A percentile compares a stretch with the other conserved stretches of the same genome.
Conservation (phyloP, 1,140 invertebrate species). For the Musca vetustissima region DNA sequence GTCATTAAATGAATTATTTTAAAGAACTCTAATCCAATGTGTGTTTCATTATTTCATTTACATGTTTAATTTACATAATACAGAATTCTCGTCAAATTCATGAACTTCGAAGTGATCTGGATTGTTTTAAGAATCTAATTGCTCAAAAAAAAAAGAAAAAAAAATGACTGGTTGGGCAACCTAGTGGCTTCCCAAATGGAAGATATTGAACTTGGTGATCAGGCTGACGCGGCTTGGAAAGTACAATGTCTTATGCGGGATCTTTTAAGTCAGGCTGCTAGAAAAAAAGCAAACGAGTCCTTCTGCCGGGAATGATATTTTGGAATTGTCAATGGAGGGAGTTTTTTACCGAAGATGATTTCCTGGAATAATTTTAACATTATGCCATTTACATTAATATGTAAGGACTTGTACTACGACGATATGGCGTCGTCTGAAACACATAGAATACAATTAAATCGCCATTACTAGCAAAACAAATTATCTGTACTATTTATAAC, state of each 20-base stretch:
- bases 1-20: not conserved
- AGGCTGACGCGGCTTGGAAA: not conserved
- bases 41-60: too few species aligned
- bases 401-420: too few species aligned
- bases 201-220: not conserved
- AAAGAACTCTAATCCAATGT: not conserved
- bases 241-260: not conserved
- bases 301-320: not conserved
- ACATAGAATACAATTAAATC: too few species aligned
- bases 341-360: not conserved
- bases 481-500: too few species aligned
- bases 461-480: too few species aligned
- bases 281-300: not conserved
- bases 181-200: not conserved
- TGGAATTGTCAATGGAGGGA: not conserved
- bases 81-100: not conserved
- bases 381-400: too few species aligned
- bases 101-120: not conserved
- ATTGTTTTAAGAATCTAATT: not conserved
- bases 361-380: too few species aligned
- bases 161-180: not conserved
- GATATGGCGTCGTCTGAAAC: too few species aligned
- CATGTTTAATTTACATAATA: not conserved
- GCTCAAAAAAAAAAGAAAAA: not conserved
- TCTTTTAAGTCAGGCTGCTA: not conserved